Evolutionary conservation across 2,888 invertebrate genomes (phyloP).

Genomic region (Platycnemis pennipes): DNA sequence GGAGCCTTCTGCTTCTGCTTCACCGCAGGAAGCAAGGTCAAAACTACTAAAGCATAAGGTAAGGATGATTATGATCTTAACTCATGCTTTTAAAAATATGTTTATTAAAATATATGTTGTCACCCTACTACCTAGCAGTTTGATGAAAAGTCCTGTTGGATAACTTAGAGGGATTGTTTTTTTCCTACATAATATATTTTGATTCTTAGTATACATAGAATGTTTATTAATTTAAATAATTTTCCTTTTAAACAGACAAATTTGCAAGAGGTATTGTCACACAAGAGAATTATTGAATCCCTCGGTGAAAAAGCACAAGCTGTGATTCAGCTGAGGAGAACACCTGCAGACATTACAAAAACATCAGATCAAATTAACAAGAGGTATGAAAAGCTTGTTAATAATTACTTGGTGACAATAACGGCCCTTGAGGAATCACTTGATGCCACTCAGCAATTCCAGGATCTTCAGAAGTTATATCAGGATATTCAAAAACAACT

Average conservation of each 20-base stretch:
- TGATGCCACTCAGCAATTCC: constrained; percentile 92
- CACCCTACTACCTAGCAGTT: too few species aligned
- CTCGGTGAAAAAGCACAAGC: constrained; percentile 93
- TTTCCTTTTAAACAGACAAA: constrained; percentile 81
- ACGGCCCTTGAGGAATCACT: constrained; percentile 87
- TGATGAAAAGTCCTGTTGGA: too few species aligned
- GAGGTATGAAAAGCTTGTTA: constrained; percentile 87
- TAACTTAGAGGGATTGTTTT: not conserved
- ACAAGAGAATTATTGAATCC: constrained; percentile 94
- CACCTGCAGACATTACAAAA: constrained; percentile 84
- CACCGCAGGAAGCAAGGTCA: constrained; percentile 91
- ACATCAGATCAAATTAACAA: constrained; percentile 87
- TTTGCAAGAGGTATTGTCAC: constrained; percentile 93
- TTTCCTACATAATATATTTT: not conserved
- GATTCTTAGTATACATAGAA: not conserved
- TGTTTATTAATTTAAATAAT: constrained; percentile 51
- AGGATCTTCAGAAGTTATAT: constrained; percentile 91
- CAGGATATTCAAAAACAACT: constrained; percentile 95
- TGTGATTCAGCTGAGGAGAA: constrained; percentile 79
- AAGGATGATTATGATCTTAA: constrained; percentile 67
- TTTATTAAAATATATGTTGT: too few species aligned
- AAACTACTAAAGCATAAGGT: constrained; percentile 91
- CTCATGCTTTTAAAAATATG: too few species aligned
- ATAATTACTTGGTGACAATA: constrained; percentile 85
- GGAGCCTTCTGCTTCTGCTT: constrained; percentile 87